Evolutionary conservation across 2,113 vertebrate species (phyloP), one percentile per base, ranked within the genome.

Genomic region (Vulpes ferrilata): DNA sequence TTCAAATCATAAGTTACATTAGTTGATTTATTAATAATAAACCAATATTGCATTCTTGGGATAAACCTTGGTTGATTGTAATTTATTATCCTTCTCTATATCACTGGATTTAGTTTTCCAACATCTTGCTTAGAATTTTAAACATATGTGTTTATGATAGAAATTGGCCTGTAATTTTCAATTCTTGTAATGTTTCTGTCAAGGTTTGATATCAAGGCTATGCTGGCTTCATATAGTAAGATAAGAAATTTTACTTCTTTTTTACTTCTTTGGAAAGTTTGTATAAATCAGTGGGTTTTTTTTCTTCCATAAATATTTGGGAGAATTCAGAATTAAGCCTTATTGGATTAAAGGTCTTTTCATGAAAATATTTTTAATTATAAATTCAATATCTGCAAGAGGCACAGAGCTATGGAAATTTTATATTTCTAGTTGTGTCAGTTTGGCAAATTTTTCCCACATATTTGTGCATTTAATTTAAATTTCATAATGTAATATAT

Each of bases 181-280:
- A 64, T 74, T 90, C 23, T 83, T 71, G 20, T 78, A 69, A 43
- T 90, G 17, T 51, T 90, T n/a, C 76, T 90, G 12, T 83, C 30
- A 62, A 32, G 1, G 30, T 92, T 94, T 97, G 43, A 55, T 73
- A 62, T 67, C 79, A 65, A 35, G 57, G 11, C 7, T 67, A 62
- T 79, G 32, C 15, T 81, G 57, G 57, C 25, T 1, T 93, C 35
- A 59, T 64, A 35, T 60, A 73, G 51, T 80, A 88, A 93, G 11
- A 15, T 80, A 64, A 92, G 22, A 96, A 80, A 53, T 38, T 59
- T 81, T 89, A 48, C 7, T 38, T 60, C 25, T 89, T 81, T 85
- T 95, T 91, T 5, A 88, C 19, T 74, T 95, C 43, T 88, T 79
- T 11, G 51, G n/a, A 65, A 92, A 90, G 25, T 89, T 67, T 93